Conservation (phyloP, 2,888 invertebrate species). For the Coleophora deauratella region DNA sequence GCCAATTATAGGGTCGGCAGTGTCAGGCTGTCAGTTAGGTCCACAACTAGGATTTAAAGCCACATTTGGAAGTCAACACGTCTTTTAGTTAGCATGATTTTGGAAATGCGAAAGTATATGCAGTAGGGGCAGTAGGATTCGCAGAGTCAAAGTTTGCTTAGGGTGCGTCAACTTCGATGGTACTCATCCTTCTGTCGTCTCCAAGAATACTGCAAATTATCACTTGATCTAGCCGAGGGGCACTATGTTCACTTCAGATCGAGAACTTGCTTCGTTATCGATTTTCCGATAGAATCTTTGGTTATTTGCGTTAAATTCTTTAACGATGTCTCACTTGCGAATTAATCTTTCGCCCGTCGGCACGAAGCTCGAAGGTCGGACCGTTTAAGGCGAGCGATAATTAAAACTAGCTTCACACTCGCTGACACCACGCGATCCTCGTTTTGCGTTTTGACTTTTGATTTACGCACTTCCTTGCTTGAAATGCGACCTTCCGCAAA, state of each 20-base stretch:
- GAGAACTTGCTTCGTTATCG: no score
- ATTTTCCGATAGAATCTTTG: conserved; percentile 14
- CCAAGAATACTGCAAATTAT: no score
- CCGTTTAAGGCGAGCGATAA: conserved; percentile 49
- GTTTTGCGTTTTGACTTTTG: conserved; percentile 54
- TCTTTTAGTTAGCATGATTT: conserved; percentile 9
- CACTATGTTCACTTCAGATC: no score
- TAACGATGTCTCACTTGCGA: conserved; percentile 27
- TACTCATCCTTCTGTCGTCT: no score
- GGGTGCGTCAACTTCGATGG: no score
- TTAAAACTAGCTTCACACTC: conserved; percentile 43
- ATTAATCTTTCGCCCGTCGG: conserved; percentile 42
- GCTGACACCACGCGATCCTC: conserved; percentile 36
- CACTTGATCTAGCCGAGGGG: no score
- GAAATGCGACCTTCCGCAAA: conserved; percentile 55
- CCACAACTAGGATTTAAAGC: neutral
- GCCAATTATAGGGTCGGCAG: conserved; percentile 21
- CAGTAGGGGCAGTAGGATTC: no score
- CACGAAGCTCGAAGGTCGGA: conserved; percentile 41
- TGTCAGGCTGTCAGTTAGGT: conserved; percentile 6
- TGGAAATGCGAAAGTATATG: conserved; percentile 15
- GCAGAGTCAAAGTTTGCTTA: no score
- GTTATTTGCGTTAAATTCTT: conserved; percentile 10
- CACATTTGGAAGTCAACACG: conserved; percentile 7
- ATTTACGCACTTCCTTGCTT: conserved; percentile 40